Evolutionary conservation across 1,140 invertebrate species (phyloP), one percentile per base, ranked within the genome.

Genomic region (Steinernema feltiae): DNA sequence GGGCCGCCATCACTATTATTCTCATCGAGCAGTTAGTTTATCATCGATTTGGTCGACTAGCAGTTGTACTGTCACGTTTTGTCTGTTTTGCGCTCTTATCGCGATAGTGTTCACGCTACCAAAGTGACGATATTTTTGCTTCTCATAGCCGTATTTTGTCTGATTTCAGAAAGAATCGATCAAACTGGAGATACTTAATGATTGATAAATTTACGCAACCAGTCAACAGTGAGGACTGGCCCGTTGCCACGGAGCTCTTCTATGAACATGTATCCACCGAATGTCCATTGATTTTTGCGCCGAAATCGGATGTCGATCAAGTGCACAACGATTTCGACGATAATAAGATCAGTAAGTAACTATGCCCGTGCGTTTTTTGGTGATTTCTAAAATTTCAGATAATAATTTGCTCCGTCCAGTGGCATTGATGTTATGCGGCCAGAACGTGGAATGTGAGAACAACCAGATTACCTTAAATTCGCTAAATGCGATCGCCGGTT

Each of bases 211-310:
- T 63, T 27, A 63, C 53, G 7, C 53, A 63, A 21, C 53, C 53
- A 21, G 53, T 63, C 24, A 63, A 63, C 53, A 63, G 24, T 63
- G 81, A 76, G 3, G 73, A 82, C 69, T 85, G 83, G 83, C 21
- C 30, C 12, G 46, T 74, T 30, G 80, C 77, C 7, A 73, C 77
- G 1, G 74, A 79, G 24, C 69, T 83, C 27, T 75, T 85, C 18
- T 84, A 83, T 71, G 73, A 80, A 18, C 84, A 86, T 72, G 85
- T 85, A 83, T 72, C 76, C 30, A 32, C 48, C 27, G 71, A 76
- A 48, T 76, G 63, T 1, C 80, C 78, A 17, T 24, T 74, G 35
- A 32, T 80, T 12, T 84, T 71, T 69, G 53, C 71, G n/a, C 32
- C 74, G 12, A 41, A 73, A n/a, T 24, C 41, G n/a, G 76, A 83